Conservation (phyloP, 2,113 vertebrate species). For the Festucalex cinctus region DNA sequence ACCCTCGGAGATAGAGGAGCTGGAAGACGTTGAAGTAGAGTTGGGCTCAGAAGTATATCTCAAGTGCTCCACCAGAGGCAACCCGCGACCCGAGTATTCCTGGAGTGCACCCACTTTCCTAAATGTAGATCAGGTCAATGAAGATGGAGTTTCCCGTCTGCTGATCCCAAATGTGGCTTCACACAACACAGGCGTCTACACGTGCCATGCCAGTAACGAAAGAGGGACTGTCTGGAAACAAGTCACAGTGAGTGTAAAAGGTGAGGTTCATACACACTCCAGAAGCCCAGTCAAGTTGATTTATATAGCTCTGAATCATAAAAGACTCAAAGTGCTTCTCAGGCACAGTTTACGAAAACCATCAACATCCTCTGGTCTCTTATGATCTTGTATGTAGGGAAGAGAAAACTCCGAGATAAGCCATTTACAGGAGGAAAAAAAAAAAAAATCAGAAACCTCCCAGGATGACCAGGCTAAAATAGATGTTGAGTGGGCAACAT, state of each 20-base stretch:
- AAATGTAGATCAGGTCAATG: constrained; percentile 35
- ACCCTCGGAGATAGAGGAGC: constrained; percentile 47
- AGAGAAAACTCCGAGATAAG: no score
- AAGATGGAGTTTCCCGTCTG: constrained; percentile 56
- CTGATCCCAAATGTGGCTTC: constrained; percentile 33
- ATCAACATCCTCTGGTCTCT: no score
- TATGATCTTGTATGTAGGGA: no score
- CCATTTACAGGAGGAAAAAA: no score
- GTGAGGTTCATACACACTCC: constrained; percentile 22
- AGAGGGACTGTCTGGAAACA: constrained; percentile 27
- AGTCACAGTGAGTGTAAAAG: constrained; percentile 45
- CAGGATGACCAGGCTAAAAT: no score
- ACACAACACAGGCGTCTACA: constrained; percentile 55
- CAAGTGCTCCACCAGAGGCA: constrained; percentile 44
- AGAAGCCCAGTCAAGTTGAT: no score
- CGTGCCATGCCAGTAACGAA: constrained; percentile 32
- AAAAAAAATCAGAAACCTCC: no score
- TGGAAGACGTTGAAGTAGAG: constrained; percentile 43
- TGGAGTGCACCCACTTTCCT: constrained; percentile 38
- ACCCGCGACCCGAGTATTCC: constrained; percentile 42
- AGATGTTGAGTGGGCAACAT: no score
- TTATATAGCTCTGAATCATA: no score
- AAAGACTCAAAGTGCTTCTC: no score
- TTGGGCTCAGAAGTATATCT: constrained; percentile 31
- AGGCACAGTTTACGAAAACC: no score